Percentiles rank a stretch among this genome's conserved stretches.
Conservation (phyloP, 2,113 vertebrate genomes). For the Pteropus alecto region DNA sequence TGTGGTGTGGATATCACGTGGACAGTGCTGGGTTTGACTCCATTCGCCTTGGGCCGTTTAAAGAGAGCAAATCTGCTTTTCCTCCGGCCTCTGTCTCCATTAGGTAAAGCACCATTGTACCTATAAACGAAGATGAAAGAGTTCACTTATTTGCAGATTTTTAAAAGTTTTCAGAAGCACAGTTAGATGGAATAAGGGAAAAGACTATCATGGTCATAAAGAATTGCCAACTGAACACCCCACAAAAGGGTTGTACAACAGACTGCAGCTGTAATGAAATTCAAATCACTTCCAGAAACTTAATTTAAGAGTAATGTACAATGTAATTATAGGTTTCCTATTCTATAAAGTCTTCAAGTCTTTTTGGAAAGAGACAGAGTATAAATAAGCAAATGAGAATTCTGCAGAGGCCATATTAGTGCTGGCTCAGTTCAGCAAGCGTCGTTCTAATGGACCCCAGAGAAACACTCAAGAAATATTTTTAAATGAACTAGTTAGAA, state of each 20-base stretch:
- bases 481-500: conserved; percentile 62
- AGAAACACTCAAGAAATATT: conserved; percentile 49
- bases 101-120: conserved; percentile 98
- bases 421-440: not conserved
- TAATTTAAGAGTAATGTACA: conserved; percentile 49
- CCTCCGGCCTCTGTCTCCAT: conserved; percentile 94
- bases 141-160: not conserved
- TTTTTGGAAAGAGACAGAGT: conserved; percentile 27
- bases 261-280: not conserved
- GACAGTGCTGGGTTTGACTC: conserved; percentile 95
- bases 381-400: conserved; percentile 41
- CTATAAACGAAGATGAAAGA: conserved; percentile 76
- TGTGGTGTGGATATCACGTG: conserved; percentile 96
- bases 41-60: conserved; percentile 93
- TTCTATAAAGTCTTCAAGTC: conserved; percentile 30
- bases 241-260: not conserved
- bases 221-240: not conserved
- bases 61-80: conserved; percentile 98
- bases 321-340: conserved; percentile 41
- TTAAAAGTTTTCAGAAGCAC: not conserved
- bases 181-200: not conserved
- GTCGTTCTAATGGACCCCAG: not conserved
- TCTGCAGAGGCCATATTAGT: not conserved
- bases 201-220: not conserved
- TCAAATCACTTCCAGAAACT: conserved; percentile 50